Percentiles rank a stretch among this genome's conserved stretches.
phyloP scores from a whole-genome alignment of 2,113 vertebrate genomes.

The Brachypodius melanocephalos region DNA sequence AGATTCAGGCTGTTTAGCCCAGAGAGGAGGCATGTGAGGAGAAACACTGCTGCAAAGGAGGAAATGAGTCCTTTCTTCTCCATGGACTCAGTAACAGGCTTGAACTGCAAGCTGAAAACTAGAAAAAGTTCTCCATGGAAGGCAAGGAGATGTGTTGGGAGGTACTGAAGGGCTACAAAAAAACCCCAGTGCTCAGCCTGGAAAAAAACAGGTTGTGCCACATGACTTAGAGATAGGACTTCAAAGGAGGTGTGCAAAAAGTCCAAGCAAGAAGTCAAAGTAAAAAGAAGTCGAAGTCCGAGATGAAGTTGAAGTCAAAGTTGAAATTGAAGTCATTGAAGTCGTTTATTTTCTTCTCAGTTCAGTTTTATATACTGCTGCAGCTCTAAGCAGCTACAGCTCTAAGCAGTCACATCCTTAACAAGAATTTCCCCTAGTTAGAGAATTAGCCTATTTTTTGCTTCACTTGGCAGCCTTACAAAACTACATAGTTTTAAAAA shows the following conservation, averaged over 20 bases:
- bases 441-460: not conserved
- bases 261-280: not conserved
- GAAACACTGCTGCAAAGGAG: not conserved
- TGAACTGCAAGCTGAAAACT: not conserved
- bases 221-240: not conserved
- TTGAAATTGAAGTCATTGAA: not conserved
- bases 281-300: not conserved
- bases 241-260: not conserved
- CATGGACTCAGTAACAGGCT: not conserved
- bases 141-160: not conserved
- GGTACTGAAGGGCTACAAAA: not conserved
- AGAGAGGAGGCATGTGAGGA: not conserved
- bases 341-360: not conserved
- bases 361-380: not conserved
- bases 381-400: not conserved
- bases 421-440: not conserved
- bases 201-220: not conserved
- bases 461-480: not conserved
- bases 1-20: not conserved
- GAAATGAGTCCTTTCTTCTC: not conserved
- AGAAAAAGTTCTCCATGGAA: not conserved
- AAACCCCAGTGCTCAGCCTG: not conserved
- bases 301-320: not conserved
- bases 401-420: not conserved
- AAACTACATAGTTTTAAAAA: not conserved